phyloP scores from a whole-genome alignment of 2,797 vertebrate species.

The Macrochelys suwanniensis region DNA sequence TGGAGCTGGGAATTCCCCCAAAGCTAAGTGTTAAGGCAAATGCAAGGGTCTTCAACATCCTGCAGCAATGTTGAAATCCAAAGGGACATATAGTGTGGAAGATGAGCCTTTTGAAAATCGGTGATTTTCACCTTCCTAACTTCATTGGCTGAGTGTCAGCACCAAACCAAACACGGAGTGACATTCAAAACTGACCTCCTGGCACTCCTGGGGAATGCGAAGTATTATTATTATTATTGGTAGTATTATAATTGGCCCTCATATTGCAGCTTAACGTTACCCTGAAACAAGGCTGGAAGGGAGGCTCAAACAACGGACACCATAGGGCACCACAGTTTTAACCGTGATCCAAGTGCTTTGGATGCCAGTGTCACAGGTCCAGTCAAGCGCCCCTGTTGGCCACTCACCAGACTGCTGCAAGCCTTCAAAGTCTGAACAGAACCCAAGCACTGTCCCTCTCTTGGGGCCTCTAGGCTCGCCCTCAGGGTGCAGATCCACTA shows the following conservation, averaged over 20 bases:
- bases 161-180: slow-evolving; percentile 55
- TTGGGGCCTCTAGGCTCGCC: neutral
- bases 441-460: neutral
- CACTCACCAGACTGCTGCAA: neutral
- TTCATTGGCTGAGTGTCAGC: slow-evolving; percentile 55
- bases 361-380: neutral
- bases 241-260: slow-evolving; percentile 58
- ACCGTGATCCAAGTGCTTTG: neutral
- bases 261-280: slow-evolving; percentile 49
- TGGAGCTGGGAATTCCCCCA: slow-evolving; percentile 29
- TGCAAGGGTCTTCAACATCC: slow-evolving; percentile 33
- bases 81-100: slow-evolving; percentile 44
- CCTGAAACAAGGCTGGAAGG: neutral
- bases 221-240: slow-evolving; percentile 32
- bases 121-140: slow-evolving; percentile 43
- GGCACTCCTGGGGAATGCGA: slow-evolving; percentile 40
- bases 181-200: slow-evolving; percentile 55
- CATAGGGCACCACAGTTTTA: slow-evolving; percentile 17
- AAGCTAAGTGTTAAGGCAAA: slow-evolving; percentile 46
- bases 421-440: neutral
- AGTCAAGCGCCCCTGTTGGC: neutral
- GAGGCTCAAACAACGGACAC: slow-evolving; percentile 64
- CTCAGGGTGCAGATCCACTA: neutral
- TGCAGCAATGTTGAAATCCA: slow-evolving; percentile 46
- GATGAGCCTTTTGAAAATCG: slow-evolving; percentile 28